Conservation (phyloP, 2,888 invertebrate genomes). For the Drosophila paracracens region DNA sequence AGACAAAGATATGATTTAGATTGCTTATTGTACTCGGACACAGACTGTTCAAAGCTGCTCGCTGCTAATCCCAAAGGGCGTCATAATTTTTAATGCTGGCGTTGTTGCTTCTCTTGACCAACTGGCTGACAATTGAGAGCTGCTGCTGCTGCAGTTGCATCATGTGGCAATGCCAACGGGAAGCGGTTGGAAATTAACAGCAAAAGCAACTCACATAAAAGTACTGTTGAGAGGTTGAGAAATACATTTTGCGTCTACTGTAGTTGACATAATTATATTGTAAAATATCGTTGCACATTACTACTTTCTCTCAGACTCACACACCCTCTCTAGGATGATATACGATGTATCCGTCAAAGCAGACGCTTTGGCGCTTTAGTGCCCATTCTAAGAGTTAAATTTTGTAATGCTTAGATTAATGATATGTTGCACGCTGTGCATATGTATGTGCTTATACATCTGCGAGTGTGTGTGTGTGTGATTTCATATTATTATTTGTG, state of each 20-base stretch:
- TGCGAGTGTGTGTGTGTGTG: slow-evolving; percentile 23
- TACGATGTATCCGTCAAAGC: slow-evolving; percentile 57
- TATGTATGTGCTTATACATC: slow-evolving; percentile 5
- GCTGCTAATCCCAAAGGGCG: slow-evolving; percentile 65
- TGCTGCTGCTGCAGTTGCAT: slow-evolving; percentile 26
- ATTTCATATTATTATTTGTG: slow-evolving; percentile 56
- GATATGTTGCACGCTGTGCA: slow-evolving; percentile 34
- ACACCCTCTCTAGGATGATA: slow-evolving; percentile 41
- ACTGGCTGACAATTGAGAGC: slow-evolving; percentile 21
- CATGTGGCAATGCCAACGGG: slow-evolving; percentile 16
- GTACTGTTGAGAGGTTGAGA: slow-evolving; percentile 72
- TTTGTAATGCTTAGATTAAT: slow-evolving; percentile 67
- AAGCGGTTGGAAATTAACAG: slow-evolving; percentile 3
- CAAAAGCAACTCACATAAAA: slow-evolving; percentile 48
- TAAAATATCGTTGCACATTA: slow-evolving; percentile 73
- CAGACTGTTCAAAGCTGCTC: slow-evolving; percentile 32
- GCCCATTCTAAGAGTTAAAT: slow-evolving; percentile 17
- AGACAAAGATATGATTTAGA: slow-evolving; percentile 18
- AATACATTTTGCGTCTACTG: slow-evolving; percentile 70
- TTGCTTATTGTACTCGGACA: slow-evolving; percentile 8
- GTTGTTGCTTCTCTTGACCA: slow-evolving; percentile 36
- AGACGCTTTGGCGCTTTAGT: slow-evolving; percentile 35
- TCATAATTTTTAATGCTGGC: slow-evolving; percentile 76
- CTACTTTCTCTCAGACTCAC: slow-evolving; percentile 4
- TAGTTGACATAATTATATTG: slow-evolving; percentile 79